Base-by-base conservation (phyloP, 2,888 invertebrate species). In the Synanthedon tipuliformis region DNA sequence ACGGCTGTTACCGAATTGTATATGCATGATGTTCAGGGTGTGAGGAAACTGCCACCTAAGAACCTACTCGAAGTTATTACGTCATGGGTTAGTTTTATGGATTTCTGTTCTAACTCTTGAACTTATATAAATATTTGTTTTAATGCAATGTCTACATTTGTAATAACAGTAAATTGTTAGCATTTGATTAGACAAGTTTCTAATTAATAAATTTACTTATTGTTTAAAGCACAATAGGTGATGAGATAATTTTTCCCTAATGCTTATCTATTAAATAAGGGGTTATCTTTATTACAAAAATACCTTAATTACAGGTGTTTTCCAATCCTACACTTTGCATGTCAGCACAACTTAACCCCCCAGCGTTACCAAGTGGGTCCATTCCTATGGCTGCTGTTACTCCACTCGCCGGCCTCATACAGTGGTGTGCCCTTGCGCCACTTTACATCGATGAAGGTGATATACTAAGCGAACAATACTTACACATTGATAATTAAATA, bases 351-450 rank as follows among this genome's bases (percentile, higher is more conserved):
- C 79, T 91, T 66, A 89, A 89, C 69, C 89, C 91, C 41, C 82
- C 92, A 1, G 89, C 92, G 0, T 71, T 95, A 51, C 94, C 95
- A 0, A 90, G 89, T 40, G 95, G 95, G 4, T 93, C 93, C 1
- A 95, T 95, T 59, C 93, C 94, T 0, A 95, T 95, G 94, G 93
- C 94, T 3, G 93, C 93, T 0, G 92, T 93, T 4, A 93, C 95
- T 0, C 95, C 95, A 0, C 88, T 95, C 41, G 92, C 93, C 0
- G 95, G 95, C 0, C 88, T 95, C n/a, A 89, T 95, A 54, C 90
- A 90, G 57, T 94, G 94, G 94, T 92, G 92, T 64, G 89, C 93
- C 3, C 75, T 94, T 11, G 91, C 93, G 0, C 92, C 94, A 0
- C 75, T 93, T 4, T 89, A 73, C 56, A 64, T 78, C 12, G 69